Base-by-base conservation (phyloP, 1,140 invertebrate species). In the Berghia stephanieae region DNA sequence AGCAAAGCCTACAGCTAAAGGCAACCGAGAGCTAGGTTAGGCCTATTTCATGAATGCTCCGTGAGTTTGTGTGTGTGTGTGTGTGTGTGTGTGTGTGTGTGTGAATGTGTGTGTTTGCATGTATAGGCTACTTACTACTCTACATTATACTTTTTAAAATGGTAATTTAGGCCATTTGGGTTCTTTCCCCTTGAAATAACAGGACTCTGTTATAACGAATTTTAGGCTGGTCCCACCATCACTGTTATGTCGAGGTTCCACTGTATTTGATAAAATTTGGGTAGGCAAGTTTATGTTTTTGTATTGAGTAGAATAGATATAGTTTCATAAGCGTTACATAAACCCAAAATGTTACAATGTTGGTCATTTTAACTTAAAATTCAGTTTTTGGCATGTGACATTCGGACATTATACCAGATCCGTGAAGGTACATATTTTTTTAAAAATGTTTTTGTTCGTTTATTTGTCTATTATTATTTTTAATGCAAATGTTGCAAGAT, bases 361-460 rank as follows among this genome's bases (percentile, higher is more conserved):
- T n/a, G n/a, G n/a, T n/a, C n/a, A n/a, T 96, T 0, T 95, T 99
- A 86, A 98, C 97, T 0, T 95, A 98, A 86, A 96, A n/a, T n/a
- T n/a, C n/a, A n/a, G n/a, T n/a, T n/a, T n/a, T n/a, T n/a, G n/a
- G n/a, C n/a, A n/a, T n/a, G n/a, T n/a, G n/a, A n/a, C n/a, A n/a
- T n/a, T n/a, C n/a, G n/a, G n/a, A n/a, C n/a, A n/a, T n/a, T n/a
- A n/a, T n/a, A n/a, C n/a, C n/a, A n/a, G n/a, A n/a, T n/a, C n/a
- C n/a, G n/a, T n/a, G n/a, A n/a, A n/a, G n/a, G n/a, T n/a, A n/a
- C n/a, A n/a, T n/a, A n/a, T n/a, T n/a, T n/a, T n/a, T n/a, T n/a
- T n/a, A n/a, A n/a, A n/a, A n/a, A n/a, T n/a, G n/a, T n/a, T n/a
- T n/a, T n/a, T n/a, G n/a, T n/a, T n/a, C n/a, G n/a, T n/a, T n/a